Base-by-base conservation (phyloP, 2,113 vertebrate genomes). In the Crotalus tigris region DNA sequence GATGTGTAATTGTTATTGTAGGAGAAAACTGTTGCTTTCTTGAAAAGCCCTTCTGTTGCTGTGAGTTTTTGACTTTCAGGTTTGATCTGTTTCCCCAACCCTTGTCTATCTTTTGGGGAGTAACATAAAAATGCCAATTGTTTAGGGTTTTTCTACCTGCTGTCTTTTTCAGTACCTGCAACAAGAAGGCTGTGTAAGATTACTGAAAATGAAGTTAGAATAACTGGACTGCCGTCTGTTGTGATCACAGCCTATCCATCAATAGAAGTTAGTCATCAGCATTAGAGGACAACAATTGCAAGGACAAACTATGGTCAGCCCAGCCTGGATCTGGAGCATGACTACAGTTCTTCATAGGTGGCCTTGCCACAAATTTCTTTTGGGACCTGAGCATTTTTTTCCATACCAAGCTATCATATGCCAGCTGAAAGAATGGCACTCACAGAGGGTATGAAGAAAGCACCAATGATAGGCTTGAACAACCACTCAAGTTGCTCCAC, bases 241-340 rank as follows among this genome's bases (percentile, higher is more conserved):
- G 86, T 26, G 81, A 57, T 86, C n/a, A 10, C 57, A 39, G 58
- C 49, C 55, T n/a, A 15, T 87, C 46, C 58, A n/a, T 87, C 64
- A 17, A 5, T 46, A 90, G 44, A 92, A 91, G 85, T 33, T 3
- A 29, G 64, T 59, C 51, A 0, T 0, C 3, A 81, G 4, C 23
- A n/a, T 15, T 19, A 69, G 9, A 44, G 29, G 1, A 24, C 51
- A 87, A 87, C 0, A 0, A 69, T 3, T 46, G 33, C 46, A 69
- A 0, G 0, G 49, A 29, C 6, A 69, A 91, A n/a, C 54, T 11
- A 55, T 58, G 33, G 23, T 0, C 4, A 1, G 0, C 13, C 3
- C 29, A 64, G 29, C 49, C 57, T 17, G 10, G 53, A 33, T 24
- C 46, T 61, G 0, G 0, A 51, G 0, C 0, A 0, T 0, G 59